A percentile compares a stretch with the other conserved stretches of the same genome.
Evolutionary conservation across 2,797 vertebrate genomes (phyloP).

Genomic region (Poeciliopsis infans): DNA sequence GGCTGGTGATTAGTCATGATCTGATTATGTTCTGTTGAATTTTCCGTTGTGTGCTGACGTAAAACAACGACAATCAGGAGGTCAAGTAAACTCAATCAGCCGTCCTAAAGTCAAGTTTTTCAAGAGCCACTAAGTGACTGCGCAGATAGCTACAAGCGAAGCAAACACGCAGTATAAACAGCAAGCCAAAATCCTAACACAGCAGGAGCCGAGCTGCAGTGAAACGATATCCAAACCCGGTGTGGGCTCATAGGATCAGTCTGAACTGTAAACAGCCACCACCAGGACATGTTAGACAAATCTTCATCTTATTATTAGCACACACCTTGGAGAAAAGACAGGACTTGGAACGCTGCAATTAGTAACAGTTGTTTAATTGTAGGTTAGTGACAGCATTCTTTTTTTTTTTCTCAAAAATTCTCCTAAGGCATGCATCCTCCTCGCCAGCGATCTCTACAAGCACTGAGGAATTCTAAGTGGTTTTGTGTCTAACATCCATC

Average conservation of each 20-base stretch:
- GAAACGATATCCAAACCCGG: slow-evolving; percentile 24
- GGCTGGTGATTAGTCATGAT: not conserved
- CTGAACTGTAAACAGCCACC: slow-evolving; percentile 23
- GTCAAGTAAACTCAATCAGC: not conserved
- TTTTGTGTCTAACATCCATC: slow-evolving; percentile 35
- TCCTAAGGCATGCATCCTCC: slow-evolving; percentile 15
- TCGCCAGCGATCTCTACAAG: slow-evolving; percentile 34
- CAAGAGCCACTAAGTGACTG: not conserved
- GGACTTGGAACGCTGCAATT: not conserved
- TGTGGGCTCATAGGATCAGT: slow-evolving; percentile 24
- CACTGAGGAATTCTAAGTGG: slow-evolving; percentile 42
- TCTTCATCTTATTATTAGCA: not conserved
- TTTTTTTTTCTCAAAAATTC: slow-evolving; percentile 1
- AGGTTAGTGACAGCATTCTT: slow-evolving; percentile 12
- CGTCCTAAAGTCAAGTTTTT: not conserved
- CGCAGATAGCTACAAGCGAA: not conserved
- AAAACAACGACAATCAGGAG: not conserved
- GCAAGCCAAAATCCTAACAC: slow-evolving; percentile 13
- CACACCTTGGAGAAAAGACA: not conserved
- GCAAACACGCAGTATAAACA: slow-evolving; percentile 18
- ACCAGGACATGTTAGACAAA: slow-evolving; percentile 8
- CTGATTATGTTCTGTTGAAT: not conserved
- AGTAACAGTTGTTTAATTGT: slow-evolving; percentile 8
- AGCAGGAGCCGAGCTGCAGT: slow-evolving; percentile 13
- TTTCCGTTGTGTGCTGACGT: not conserved